Conservation (phyloP, 2,888 invertebrate species). For the Conops quadrifasciatus region DNA sequence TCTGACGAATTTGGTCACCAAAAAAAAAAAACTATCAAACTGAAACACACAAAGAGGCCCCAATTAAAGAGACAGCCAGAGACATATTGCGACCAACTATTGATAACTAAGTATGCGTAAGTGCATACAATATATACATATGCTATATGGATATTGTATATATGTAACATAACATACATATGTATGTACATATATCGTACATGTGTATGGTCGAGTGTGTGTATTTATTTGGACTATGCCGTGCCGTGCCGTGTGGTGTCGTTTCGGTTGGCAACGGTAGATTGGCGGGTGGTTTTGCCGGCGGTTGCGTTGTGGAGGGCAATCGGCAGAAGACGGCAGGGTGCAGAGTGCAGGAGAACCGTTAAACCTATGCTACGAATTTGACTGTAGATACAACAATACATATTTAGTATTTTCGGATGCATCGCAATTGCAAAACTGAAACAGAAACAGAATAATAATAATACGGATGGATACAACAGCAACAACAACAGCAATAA, state of each 20-base stretch:
- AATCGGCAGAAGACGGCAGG: too few species aligned
- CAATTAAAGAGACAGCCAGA: too few species aligned
- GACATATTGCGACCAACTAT: too few species aligned
- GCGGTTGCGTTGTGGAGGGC: too few species aligned
- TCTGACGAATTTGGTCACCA: slow-evolving; percentile 18
- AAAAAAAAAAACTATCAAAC: slow-evolving; percentile 20
- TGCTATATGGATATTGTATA: not conserved
- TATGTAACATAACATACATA: too few species aligned
- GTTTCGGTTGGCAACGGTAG: not conserved
- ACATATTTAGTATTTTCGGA: slow-evolving; percentile 39
- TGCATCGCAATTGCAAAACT: slow-evolving; percentile 38
- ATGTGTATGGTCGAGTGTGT: not conserved
- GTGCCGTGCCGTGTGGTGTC: not conserved
- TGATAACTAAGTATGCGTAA: slow-evolving; percentile 5
- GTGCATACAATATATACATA: not conserved
- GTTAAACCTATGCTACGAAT: slow-evolving; percentile 6
- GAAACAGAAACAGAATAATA: slow-evolving; percentile 38
- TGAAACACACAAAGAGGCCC: not conserved
- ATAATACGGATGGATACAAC: slow-evolving; percentile 23
- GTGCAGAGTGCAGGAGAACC: not conserved
- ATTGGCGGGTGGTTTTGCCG: not conserved
- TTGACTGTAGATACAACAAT: slow-evolving; percentile 31
- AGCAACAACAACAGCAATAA: slow-evolving; percentile 29
- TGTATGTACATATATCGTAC: too few species aligned
- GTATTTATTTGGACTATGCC: not conserved